These are phyloP conservation scores for Lacanobia oleracea DNA, from an alignment of 2,888 invertebrate genomes.

Conservation along the genomic window DNA sequence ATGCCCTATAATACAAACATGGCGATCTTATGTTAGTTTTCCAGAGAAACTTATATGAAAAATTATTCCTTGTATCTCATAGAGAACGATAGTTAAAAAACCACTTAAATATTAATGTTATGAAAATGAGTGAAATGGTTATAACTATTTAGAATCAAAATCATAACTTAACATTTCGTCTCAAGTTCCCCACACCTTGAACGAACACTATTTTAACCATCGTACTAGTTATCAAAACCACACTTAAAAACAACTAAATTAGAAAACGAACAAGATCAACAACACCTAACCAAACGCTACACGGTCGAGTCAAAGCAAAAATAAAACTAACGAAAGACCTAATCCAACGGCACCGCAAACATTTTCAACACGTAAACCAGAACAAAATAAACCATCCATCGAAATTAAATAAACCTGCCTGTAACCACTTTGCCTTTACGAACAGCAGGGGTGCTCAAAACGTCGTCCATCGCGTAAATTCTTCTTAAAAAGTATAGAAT, in stretches of 20 bases:
- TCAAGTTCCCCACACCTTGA: background rate
- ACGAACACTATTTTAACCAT: background rate
- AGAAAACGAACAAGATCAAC: background rate
- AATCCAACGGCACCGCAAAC: conserved; percentile 30
- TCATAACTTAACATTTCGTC: background rate
- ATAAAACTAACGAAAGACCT: conserved; percentile 11
- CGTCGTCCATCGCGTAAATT: too few relatives aligned
- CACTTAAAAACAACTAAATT: background rate
- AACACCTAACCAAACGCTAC: background rate
- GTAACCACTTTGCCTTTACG: conserved; percentile 32
- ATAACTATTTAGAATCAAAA: too few relatives aligned
- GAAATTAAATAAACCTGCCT: conserved; percentile 36
- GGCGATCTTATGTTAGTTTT: background rate
- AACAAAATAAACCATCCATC: conserved; percentile 35
- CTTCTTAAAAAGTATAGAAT: too few relatives aligned
- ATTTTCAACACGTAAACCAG: conserved; percentile 30
- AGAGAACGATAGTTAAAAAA: too few relatives aligned
- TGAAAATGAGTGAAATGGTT: too few relatives aligned
- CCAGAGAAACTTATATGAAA: background rate
- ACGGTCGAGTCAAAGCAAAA: conserved; percentile 17
- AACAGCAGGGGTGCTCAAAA: background rate
- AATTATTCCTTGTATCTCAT: too few relatives aligned
- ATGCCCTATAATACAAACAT: background rate
- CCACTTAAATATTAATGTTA: too few relatives aligned
- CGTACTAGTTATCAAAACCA: background rate